A percentile compares a stretch with the other conserved stretches of the same genome.
These are phyloP conservation scores for Sarcophaga carnaria DNA, from an alignment of 2,888 invertebrate genomes.

Conservation along the genomic window DNA sequence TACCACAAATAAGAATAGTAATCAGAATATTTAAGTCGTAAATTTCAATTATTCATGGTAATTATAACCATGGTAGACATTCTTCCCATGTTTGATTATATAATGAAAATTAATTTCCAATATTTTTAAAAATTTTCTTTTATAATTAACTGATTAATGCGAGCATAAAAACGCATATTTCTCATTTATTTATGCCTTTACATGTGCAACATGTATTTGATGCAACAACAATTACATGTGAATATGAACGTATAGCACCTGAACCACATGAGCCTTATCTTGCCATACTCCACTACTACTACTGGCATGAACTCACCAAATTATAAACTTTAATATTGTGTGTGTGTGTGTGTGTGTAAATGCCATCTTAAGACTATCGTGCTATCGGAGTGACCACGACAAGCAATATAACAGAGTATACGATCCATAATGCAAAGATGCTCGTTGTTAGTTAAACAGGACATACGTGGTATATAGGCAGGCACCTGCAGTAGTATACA, in stretches of 20 bases:
- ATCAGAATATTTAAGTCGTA: too few species aligned
- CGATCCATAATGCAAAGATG: constrained; percentile 1
- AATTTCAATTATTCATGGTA: too few species aligned
- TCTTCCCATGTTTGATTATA: neutral
- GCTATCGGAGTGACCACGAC: neutral
- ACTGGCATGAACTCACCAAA: neutral
- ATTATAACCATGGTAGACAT: neutral
- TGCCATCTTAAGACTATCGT: neutral
- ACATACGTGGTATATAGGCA: neutral
- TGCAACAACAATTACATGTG: neutral
- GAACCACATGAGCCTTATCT: neutral
- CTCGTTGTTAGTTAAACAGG: neutral
- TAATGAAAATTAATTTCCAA: constrained; percentile 7
- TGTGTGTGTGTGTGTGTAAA: too few species aligned
- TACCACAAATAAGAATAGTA: too few species aligned
- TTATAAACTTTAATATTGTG: neutral
- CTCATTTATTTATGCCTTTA: neutral
- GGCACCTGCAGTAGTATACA: neutral
- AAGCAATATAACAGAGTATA: neutral
- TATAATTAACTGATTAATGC: constrained; percentile 28
- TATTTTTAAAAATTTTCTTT: neutral
- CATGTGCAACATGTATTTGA: neutral
- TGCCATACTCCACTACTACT: neutral
- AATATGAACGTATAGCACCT: constrained; percentile 10
- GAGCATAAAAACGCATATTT: neutral